These are phyloP conservation scores for Bucorvus abyssinicus DNA, from an alignment of 2,797 vertebrate species.

Conservation along the genomic window DNA sequence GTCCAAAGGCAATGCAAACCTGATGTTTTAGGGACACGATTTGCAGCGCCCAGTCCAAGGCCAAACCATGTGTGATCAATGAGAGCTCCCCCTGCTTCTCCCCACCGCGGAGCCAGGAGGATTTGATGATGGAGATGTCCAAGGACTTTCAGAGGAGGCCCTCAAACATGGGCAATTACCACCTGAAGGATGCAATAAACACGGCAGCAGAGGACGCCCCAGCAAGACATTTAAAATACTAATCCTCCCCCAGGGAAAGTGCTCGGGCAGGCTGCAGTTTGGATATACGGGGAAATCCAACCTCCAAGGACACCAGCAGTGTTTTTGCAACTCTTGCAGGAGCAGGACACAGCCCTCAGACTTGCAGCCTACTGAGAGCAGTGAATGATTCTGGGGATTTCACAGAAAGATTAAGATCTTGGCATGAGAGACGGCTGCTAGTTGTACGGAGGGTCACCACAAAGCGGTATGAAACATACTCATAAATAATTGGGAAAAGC, in stretches of 20 bases:
- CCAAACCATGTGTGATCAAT: not conserved
- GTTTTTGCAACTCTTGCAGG: not conserved
- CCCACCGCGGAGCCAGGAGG: constrained; percentile 8
- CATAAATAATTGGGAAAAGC: not conserved
- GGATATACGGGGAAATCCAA: constrained; percentile 20
- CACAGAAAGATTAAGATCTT: not conserved
- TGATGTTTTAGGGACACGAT: constrained; percentile 26
- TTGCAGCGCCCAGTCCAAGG: not conserved
- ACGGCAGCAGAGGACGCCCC: constrained; percentile 37
- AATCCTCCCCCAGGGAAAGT: constrained; percentile 46
- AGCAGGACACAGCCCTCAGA: not conserved
- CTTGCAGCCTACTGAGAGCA: not conserved
- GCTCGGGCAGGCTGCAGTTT: not conserved
- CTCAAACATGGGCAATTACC: constrained; percentile 14
- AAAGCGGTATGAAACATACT: not conserved
- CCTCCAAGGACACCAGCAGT: not conserved
- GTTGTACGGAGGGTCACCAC: not conserved
- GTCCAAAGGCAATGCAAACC: not conserved
- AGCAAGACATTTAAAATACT: constrained; percentile 49
- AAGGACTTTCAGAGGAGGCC: not conserved
- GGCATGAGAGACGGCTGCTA: not conserved
- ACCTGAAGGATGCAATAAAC: constrained; percentile 40
- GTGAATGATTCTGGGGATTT: not conserved
- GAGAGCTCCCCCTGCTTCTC: constrained; percentile 14
- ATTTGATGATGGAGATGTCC: not conserved